Base-by-base conservation (phyloP, 2,113 vertebrate species). In the Nibea coibor region DNA sequence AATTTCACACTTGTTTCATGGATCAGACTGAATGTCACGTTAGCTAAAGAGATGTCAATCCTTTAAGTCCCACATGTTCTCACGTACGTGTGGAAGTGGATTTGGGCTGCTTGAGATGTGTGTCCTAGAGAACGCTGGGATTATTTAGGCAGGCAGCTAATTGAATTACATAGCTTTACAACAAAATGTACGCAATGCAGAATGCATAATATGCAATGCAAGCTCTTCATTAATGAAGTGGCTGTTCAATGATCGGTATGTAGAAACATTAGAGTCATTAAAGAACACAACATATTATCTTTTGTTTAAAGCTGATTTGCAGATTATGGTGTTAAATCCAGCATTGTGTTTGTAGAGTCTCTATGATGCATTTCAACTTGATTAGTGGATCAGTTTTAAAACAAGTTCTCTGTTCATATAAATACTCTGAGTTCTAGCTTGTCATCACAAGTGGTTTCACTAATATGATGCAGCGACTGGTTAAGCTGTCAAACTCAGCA, bases 1-100 rank as follows among this genome's bases (percentile, higher is more conserved):
- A 66, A 83, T 86, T 74, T 65, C 11, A 22, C 64, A 74, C 70
- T 83, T 69, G 72, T 87, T 82, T 72, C 54, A 67, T 57, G 53
- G 80, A 86, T 89, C 72, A 79, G 72, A 54, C 31, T 83, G 35
- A 83, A 84, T 53, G 69, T 66, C 67, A 28, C 24, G 74, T 75
- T 50, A n/a, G 81, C 81, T 86, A 75, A 75, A 75, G n/a, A 68
- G 20, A n/a, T 75, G 77, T 50, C 59, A 62, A 10, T 74, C 43
- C 72, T 67, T 81, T 70, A 51, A 78, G 72, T 39, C 35, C 9
- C 48, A 66, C 47, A 54, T 78, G 69, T 75, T 78, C 78, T 67
- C 45, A 42, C 68, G 28, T 73, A 65, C 48, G 19, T 64, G 28
- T 50, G 47, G 31, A 3, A 35, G 6, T 47, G 24, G 58, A 82